Percentiles rank a stretch among this genome's conserved stretches.
Conservation (phyloP, 2,113 vertebrate genomes). For the Channa maculata region DNA sequence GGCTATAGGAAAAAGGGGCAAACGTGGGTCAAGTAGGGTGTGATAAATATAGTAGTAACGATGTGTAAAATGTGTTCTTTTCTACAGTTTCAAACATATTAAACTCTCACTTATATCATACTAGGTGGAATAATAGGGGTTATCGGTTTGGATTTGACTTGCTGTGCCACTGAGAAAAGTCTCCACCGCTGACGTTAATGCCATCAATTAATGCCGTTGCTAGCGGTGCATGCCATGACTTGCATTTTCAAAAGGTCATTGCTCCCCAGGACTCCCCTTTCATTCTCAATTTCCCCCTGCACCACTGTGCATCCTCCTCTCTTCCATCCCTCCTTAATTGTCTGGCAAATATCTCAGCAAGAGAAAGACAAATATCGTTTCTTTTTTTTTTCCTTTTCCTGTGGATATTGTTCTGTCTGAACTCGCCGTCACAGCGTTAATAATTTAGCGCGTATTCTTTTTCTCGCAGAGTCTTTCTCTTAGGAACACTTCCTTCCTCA, state of each 20-base stretch:
- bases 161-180: constrained; percentile 10
- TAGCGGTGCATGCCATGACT: constrained; percentile 22
- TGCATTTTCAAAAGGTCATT: constrained; percentile 62
- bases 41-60: neutral
- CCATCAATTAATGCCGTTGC: constrained; percentile 57
- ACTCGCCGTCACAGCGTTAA: constrained; percentile 52
- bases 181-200: constrained; percentile 34
- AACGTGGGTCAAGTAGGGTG: constrained; percentile 19
- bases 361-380: constrained; percentile 70
- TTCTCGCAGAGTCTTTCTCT: constrained; percentile 28
- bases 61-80: neutral
- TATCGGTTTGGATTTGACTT: constrained; percentile 27
- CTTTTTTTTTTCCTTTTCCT: constrained; percentile 43
- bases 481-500: constrained; percentile 37
- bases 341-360: constrained; percentile 74
- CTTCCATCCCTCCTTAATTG: constrained; percentile 60
- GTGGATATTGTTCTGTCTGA: constrained; percentile 71
- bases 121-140: neutral
- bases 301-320: constrained; percentile 21
- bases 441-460: constrained; percentile 68
- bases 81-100: neutral
- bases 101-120: neutral
- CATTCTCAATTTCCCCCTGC: constrained; percentile 31
- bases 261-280: constrained; percentile 49
- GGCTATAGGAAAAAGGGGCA: neutral